Evolutionary conservation across 2,888 invertebrate genomes (phyloP), one percentile per base, ranked within the genome.

Genomic region (Bugulina stolonifera): DNA sequence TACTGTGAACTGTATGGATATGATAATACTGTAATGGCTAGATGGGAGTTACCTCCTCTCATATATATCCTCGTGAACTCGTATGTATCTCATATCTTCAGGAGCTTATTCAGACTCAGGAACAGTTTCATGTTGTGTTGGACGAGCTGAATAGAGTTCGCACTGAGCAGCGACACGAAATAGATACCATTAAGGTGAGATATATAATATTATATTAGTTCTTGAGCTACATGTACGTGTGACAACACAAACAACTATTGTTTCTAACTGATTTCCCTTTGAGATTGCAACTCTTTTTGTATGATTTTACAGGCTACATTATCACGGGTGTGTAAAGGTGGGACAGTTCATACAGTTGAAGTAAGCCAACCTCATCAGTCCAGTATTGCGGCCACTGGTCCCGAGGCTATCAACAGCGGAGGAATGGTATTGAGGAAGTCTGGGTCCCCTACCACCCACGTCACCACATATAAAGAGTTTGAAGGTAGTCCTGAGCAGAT

Each of bases 401-500:
- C 29, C 5, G 32, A 64, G 64, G 64, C 34, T 18, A 57, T 25
- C 23, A n/a, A n/a, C n/a, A 43, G 43, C 43, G 10, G 25, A 2
- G 32, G 25, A 32, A 14, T 64, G 3, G 18, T 27, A 25, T 14
- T 64, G 14, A 27, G 64, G 32, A 22, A 5, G n/a, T 64, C 32
- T 32, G 32, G 5, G 2, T 64, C 64, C 32, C 64, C 64, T 29
- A 43, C 43, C 43, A 32, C 64, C 27, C 22, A 29, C 14, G 64
- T 64, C 5, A 64, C 64, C 3, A 64, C 64, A 32, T 64, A 64
- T 27, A 64, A 64, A n/a, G 64, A 64, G 32, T 64, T 32, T 64
- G 64, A 64, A 64, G 64, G 64, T 3, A 64, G 64, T 64, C 64
- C 29, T 32, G 64, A 64, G 64, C 64, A 64, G 32, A 27, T 64